Evolutionary conservation across 2,888 invertebrate genomes (phyloP), one percentile per base, ranked within the genome.

Genomic region (Philaethria dido): DNA sequence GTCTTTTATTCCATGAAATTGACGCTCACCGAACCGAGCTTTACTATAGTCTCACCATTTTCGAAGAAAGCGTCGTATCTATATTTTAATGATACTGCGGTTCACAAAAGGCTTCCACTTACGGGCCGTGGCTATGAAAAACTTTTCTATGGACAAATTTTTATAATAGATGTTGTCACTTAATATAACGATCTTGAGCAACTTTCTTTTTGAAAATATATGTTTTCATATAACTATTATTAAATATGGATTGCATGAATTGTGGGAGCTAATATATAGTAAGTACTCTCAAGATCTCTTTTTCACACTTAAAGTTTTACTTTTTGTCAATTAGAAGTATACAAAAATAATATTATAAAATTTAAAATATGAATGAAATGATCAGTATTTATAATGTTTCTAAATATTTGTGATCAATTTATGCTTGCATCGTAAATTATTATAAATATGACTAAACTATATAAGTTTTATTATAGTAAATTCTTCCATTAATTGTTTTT

Each of bases 41-140:
- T 44, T 59, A 25, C 13, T 22, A 59, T 44, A 44, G 42, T 59
- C 20, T 55, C 39, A 55, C 36, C 59, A 59, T 59, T 59, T 59
- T 59, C 13, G 59, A 44, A 59, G 59, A 59, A 59, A 54, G 45
- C 55, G 39, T 18, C 39, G 18, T 48, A 29, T 55, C 36, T 48
- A 48, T 47, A 55, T 59, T 64, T 59, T 64, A 64, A 59, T 64
- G 57, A 59, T 36, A 59, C 57, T 57, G 39, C 42, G 42, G 50
- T 13, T 18, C 44, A 59, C 59, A 59, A 50, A 48, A 42, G 57
- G 45, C 29, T 44, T 59, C 44, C 59, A 59, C 42, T 59, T 59
- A 59, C 59, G 59, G 59, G 59, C 59, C 59, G 44, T 29, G n/a
- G 29, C 29, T 60, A 60, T 60, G 59, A 45, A 60, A 60, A 60